Evolutionary conservation across 2,888 invertebrate species (phyloP).

Genomic region (Galeruca laticollis): DNA sequence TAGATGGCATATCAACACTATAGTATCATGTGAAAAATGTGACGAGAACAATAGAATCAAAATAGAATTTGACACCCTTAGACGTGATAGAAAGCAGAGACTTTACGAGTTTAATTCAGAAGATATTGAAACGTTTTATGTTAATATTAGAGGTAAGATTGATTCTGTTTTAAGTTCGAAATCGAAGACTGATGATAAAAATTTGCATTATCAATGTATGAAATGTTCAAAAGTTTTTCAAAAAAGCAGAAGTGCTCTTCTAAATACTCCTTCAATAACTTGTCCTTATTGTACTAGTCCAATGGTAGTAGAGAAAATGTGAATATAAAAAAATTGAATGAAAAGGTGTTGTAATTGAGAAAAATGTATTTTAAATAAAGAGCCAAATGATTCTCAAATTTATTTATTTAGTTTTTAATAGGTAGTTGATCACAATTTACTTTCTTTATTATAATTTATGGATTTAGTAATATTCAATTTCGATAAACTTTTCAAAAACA

Average conservation of each 20-base stretch:
- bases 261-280: slow-evolving; percentile 51
- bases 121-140: slow-evolving; percentile 67
- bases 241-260: slow-evolving; percentile 58
- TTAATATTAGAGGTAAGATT: slow-evolving; percentile 55
- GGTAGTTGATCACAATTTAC: too few species aligned
- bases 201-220: slow-evolving; percentile 71
- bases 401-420: too few species aligned
- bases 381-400: too few species aligned
- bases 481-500: too few species aligned
- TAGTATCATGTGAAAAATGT: slow-evolving; percentile 67
- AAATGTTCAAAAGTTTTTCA: slow-evolving; percentile 75
- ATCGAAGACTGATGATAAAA: slow-evolving; percentile 64
- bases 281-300: slow-evolving; percentile 74
- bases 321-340: background rate
- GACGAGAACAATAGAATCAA: slow-evolving; percentile 65
- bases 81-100: slow-evolving; percentile 71
- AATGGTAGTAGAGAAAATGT: slow-evolving; percentile 68
- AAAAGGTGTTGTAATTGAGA: too few species aligned
- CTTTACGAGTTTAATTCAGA: slow-evolving; percentile 71
- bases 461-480: too few species aligned
- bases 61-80: slow-evolving; percentile 74
- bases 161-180: slow-evolving; percentile 39
- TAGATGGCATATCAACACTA: slow-evolving; percentile 69
- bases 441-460: too few species aligned
- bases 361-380: too few species aligned